Base-by-base conservation (phyloP, 2,113 vertebrate genomes). In the Sisor rabdophorus region DNA sequence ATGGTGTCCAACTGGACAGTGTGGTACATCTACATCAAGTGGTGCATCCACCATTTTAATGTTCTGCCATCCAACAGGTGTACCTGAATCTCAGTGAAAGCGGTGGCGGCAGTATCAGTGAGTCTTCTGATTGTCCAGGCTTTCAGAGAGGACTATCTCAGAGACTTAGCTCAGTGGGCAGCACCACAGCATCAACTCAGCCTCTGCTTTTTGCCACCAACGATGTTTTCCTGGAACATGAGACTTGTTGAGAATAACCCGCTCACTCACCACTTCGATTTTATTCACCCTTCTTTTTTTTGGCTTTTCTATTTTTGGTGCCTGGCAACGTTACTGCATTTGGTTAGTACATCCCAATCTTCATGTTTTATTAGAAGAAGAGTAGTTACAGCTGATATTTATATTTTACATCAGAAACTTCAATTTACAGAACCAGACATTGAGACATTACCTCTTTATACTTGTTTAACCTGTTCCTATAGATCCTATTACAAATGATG, bases 111-210 rank as follows among this genome's bases (percentile, higher is more conserved):
- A 64, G n/a, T 53, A 64, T 73, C 73, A 73, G 50, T 11, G 71
- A 74, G 11, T 84, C 79, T 16, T 84, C 89, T 48, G 86, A 82
- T 73, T 89, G 82, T 56, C 89, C 89, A 11, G 90, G 87, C 65
- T 88, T 89, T 2, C 87, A 92, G 58, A 86, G 89, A 65, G 92
- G 91, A 65, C 90, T 92, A 5, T 93, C 93, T 0, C 91, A 93
- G 78, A 88, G 96, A 68, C 94, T 99, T 83, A 98, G 97, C 82
- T 99, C 97, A 0, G 95, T 96, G 15, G 95, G 94, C 80, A 99
- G 97, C 93, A 97, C 93, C 1, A 93, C 95, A 0, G 96, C 95
- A 0, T 94, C 95, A 1, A 97, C 92, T 5, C 95, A 98, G 84
- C 91, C 91, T 48, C 92, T 97, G 32, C 92, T 99, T 80, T 93